Conservation (phyloP, 1,140 invertebrate genomes). For the Archegozetes longisetosus region DNA sequence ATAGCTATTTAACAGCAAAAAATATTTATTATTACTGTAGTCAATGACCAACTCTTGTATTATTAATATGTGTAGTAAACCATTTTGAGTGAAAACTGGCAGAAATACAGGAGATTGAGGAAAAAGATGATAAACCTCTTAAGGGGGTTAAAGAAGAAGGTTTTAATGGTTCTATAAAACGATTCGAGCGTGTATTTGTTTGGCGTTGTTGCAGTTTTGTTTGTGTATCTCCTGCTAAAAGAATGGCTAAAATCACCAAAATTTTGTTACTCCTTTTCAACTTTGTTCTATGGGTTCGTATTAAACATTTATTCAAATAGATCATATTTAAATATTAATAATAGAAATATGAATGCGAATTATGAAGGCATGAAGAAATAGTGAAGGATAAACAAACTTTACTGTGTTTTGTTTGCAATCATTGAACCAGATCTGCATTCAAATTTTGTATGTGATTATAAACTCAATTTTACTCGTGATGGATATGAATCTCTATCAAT, state of each 20-base stretch:
- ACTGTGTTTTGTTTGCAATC: too few species aligned
- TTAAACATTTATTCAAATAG: neutral
- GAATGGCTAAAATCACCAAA: neutral
- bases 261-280: neutral
- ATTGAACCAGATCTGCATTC: too few species aligned
- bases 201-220: neutral
- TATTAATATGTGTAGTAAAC: too few species aligned
- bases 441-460: too few species aligned
- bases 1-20: too few species aligned
- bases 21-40: too few species aligned
- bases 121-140: neutral
- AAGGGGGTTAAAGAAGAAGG: neutral
- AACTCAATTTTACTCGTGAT: too few species aligned
- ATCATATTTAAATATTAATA: neutral
- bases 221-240: neutral
- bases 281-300: neutral
- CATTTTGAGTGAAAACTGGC: neutral
- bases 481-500: too few species aligned
- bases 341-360: too few species aligned
- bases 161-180: neutral
- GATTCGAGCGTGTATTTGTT: neutral
- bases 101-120: neutral
- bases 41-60: too few species aligned
- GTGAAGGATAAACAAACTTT: too few species aligned
- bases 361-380: too few species aligned